Conservation (phyloP, 2,797 vertebrate species). For the Muscicapa comitata region DNA sequence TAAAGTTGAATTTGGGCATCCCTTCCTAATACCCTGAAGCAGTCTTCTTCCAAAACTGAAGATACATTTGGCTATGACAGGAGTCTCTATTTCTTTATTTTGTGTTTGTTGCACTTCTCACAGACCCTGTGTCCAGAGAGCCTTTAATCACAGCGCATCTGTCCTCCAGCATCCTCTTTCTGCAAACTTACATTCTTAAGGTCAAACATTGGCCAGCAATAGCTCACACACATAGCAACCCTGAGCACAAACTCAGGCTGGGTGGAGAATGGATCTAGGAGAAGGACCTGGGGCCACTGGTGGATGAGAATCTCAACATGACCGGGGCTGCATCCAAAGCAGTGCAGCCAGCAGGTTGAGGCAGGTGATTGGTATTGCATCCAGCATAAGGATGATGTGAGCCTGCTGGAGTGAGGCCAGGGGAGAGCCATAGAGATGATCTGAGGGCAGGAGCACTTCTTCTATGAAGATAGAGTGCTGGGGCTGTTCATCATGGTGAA, state of each 20-base stretch:
- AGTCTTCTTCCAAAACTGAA: neutral
- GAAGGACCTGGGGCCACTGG: neutral
- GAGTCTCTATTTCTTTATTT: neutral
- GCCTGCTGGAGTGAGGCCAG: neutral
- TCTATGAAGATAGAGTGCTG: neutral
- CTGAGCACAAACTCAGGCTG: neutral
- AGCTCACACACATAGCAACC: neutral
- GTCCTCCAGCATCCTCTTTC: neutral
- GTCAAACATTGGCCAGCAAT: neutral
- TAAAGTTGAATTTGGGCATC: neutral
- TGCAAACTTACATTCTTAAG: neutral
- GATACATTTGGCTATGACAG: neutral
- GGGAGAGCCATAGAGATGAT: neutral
- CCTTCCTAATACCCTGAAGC: neutral
- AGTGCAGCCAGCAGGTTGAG: rapidly evolving
- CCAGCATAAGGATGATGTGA: neutral
- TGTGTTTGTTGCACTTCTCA: neutral
- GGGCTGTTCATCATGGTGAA: neutral
- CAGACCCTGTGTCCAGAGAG: neutral
- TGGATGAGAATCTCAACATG: neutral
- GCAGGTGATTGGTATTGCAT: neutral
- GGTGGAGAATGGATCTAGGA: neutral
- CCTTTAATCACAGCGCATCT: neutral
- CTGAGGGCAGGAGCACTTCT: neutral
- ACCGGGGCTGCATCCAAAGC: neutral